phyloP scores from a whole-genome alignment of 2,888 invertebrate genomes.

The Phragmatobia fuliginosa region DNA sequence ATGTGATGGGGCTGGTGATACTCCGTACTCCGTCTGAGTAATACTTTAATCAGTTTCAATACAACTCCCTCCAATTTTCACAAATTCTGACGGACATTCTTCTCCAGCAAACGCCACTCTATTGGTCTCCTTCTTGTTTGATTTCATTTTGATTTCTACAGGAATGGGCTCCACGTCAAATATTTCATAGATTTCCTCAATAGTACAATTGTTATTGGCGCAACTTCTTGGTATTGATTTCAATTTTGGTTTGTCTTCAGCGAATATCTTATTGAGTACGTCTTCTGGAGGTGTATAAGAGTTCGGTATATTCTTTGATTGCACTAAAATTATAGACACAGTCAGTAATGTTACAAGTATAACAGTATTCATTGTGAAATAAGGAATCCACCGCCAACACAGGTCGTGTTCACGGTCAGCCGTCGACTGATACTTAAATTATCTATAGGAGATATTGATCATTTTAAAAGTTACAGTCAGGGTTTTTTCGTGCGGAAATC shows the following conservation, averaged over 20 bases:
- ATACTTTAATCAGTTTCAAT: constrained; percentile 5
- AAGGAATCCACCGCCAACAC: background rate
- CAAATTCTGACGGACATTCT: background rate
- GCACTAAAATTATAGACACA: background rate
- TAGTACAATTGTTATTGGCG: background rate
- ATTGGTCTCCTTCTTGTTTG: background rate
- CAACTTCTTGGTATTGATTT: background rate
- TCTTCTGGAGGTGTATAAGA: background rate
- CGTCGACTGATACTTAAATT: background rate
- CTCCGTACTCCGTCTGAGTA: background rate
- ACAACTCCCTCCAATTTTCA: background rate
- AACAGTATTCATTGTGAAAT: background rate
- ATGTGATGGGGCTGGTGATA: no score
- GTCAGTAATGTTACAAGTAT: background rate
- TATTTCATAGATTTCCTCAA: constrained; percentile 2
- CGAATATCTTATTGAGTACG: background rate
- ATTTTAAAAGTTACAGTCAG: background rate
- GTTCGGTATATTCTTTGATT: background rate
- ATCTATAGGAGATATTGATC: background rate
- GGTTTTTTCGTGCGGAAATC: background rate
- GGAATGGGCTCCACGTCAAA: background rate
- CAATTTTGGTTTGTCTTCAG: background rate
- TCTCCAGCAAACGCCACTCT: background rate
- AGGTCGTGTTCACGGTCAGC: background rate
- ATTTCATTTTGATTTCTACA: background rate